Evolutionary conservation across 30 jellyfish, hydroid and myxozoan species (phyloP).

Genomic region (Turritopsis rubra): DNA sequence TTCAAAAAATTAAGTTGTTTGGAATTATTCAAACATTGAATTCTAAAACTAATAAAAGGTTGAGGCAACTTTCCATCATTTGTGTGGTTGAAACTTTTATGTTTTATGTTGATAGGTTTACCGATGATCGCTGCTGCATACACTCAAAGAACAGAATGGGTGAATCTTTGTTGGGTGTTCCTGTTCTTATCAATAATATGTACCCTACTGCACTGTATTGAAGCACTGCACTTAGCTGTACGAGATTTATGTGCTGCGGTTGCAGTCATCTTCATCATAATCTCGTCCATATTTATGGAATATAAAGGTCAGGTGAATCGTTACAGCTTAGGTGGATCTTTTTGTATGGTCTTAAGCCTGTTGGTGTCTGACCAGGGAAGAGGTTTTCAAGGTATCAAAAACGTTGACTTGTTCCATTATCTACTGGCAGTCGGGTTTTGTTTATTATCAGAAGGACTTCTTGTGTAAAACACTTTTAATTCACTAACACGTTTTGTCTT

Average conservation of each 20-base stretch:
- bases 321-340: constrained; percentile 32
- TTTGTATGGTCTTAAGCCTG: constrained; percentile 13
- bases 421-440: constrained; percentile 20
- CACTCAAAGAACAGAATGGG: constrained; percentile 43
- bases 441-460: constrained; percentile 27
- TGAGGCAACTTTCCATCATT: no score
- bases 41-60: no score
- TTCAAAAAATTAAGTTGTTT: no score
- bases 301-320: constrained; percentile 23
- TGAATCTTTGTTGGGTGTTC: constrained; percentile 35
- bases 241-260: constrained; percentile 42
- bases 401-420: constrained; percentile 39
- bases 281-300: constrained; percentile 34
- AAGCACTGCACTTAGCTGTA: constrained; percentile 21
- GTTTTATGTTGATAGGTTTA: constrained; percentile 14
- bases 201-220: constrained; percentile 35
- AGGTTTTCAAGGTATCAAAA: constrained; percentile 33
- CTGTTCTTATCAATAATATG: constrained; percentile 17
- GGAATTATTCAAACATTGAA: no score
- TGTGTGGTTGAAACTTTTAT: no score
- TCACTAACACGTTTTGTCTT: no score
- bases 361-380: constrained; percentile 35
- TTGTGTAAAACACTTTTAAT: not conserved
- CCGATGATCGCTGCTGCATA: constrained; percentile 45
- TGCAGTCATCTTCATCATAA: constrained; percentile 21